Evolutionary conservation across 2,888 invertebrate genomes (phyloP).

Genomic region (Pimpla rufipes): DNA sequence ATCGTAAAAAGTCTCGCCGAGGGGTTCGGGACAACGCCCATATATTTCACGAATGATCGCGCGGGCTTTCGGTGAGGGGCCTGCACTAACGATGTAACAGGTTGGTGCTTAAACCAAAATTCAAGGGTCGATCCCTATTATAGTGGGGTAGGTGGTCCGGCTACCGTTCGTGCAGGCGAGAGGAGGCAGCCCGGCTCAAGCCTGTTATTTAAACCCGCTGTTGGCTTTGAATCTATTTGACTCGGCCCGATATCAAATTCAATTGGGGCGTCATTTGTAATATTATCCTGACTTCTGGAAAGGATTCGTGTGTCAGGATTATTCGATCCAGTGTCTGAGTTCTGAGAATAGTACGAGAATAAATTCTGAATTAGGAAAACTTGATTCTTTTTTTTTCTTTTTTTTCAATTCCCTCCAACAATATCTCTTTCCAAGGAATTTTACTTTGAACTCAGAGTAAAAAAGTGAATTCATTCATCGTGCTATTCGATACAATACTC

Average conservation of each 20-base stretch:
- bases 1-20: slow-evolving; percentile 16
- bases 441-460: too few species aligned
- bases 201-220: not conserved
- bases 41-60: slow-evolving; percentile 12
- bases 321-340: too few species aligned
- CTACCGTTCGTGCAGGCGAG: not conserved
- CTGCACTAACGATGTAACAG: slow-evolving; percentile 25
- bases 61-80: not conserved
- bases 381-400: too few species aligned
- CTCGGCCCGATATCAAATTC: not conserved
- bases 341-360: too few species aligned
- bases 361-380: too few species aligned
- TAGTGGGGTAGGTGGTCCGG: slow-evolving; percentile 34
- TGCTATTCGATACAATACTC: too few species aligned
- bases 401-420: too few species aligned
- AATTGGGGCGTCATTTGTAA: not conserved
- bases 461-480: too few species aligned
- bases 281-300: too few species aligned
- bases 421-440: too few species aligned
- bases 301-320: too few species aligned
- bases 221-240: slow-evolving; percentile 1
- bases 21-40: slow-evolving; percentile 11
- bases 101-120: slow-evolving; percentile 20
- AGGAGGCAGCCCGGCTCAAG: not conserved
- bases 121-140: slow-evolving; percentile 24